Evolutionary conservation across 2,888 invertebrate species (phyloP), one percentile per base, ranked within the genome.

Genomic region (Gerris lacustris): DNA sequence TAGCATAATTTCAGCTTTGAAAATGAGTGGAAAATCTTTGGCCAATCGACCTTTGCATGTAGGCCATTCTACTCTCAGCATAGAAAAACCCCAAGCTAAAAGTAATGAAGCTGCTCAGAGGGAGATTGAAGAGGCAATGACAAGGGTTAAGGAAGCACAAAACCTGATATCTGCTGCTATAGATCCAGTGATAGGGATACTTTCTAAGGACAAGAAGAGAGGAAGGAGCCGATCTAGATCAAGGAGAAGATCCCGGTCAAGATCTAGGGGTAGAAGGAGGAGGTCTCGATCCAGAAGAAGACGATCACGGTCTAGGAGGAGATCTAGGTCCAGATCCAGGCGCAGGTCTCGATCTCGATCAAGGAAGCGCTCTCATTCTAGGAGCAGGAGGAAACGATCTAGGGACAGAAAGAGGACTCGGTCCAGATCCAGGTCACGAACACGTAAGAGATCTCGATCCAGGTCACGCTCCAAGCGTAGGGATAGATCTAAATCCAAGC

Each of bases 61-160:
- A 7, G 89, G 89, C 76, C 98, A 98, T 82, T 91, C 97, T 0
- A 93, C 91, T 2, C 93, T 94, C 79, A 89, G 94, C 0, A 95
- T 96, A 74, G 86, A 88, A 2, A 94, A 94, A 78, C 96, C 96
- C 0, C 94, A 94, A 79, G 92, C 94, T 0, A 96, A 96, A 80
- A 95, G 94, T 76, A 95, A 95, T 79, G 95, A 96, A 79, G 95
- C 94, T 1, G 96, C 96, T 0, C 93, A 96, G 78, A 87, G 91
- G 66, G 96, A 96, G 82, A 95, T 97, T 71, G 96, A 96, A 80
- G 96, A 96, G 80, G 96, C 96, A 0, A 96, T 99, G 95, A 92
- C 94, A 67, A 85, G 96, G 74, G 95, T 96, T 0, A 95, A 95
- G 79, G 96, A 97, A 82, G 96, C 96, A 0, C 96, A 96, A 81